Evolutionary conservation across 2,888 invertebrate species (phyloP).

Genomic region (Hirtodrosophila alboralis): DNA sequence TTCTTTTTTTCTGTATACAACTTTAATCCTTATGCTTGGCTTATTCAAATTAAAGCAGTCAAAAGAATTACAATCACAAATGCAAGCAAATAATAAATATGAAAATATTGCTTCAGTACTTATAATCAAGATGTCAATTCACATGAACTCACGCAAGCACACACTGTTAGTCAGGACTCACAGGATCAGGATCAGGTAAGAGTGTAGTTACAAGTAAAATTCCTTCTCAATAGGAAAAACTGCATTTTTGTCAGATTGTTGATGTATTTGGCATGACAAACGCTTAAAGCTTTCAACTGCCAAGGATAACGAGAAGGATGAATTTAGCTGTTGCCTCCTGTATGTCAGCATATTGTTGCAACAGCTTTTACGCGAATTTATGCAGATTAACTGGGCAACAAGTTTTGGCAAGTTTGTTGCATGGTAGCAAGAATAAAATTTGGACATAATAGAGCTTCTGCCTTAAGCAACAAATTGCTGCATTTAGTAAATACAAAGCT

Average conservation of each 20-base stretch:
- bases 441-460: no score
- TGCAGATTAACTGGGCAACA: conserved; percentile 57
- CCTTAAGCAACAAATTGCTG: no score
- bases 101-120: conserved; percentile 1
- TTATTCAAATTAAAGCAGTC: background rate
- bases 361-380: conserved; percentile 59
- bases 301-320: conserved; percentile 13
- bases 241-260: conserved; percentile 21
- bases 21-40: no score
- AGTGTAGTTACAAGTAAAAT: background rate
- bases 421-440: background rate
- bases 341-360: conserved; percentile 49
- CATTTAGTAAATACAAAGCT: no score
- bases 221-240: conserved; percentile 24
- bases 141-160: conserved; percentile 20
- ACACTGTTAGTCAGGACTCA: conserved; percentile 6
- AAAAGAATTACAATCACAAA: conserved; percentile 7
- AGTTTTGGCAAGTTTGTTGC: conserved; percentile 42
- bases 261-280: conserved; percentile 31
- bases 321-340: conserved; percentile 19
- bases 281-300: conserved; percentile 8
- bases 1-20: no score
- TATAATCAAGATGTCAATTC: conserved; percentile 30
- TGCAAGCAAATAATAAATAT: conserved; percentile 24
- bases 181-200: conserved; percentile 7